Base-by-base conservation (phyloP, 2,797 vertebrate genomes). In the Clamator glandarius region DNA sequence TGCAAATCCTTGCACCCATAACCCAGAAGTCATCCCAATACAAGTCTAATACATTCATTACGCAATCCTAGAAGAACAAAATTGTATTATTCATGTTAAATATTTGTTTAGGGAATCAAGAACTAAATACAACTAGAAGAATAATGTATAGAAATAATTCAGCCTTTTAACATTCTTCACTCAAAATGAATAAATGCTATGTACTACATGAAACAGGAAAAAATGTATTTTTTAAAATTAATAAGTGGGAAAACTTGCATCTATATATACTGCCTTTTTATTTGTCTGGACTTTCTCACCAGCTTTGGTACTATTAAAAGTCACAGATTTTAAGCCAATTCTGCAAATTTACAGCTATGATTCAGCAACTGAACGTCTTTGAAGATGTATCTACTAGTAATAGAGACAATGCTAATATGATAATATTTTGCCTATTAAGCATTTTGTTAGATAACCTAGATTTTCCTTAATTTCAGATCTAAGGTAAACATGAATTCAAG, bases 391-490 rank as follows among this genome's bases (percentile, higher is more conserved):
- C 82, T 68, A 44, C 78, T 76, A 61, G 52, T 35, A 69, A 85
- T 42, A 69, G 9, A 59, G 87, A 81, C 75, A 90, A 90, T 21
- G 46, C 64, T 92, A 39, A 83, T 96, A 89, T 3, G 87, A 81
- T 76, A 96, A 92, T 89, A 97, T 92, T 95, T 90, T 96, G 92
- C 89, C 52, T 90, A 83, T 94, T 83, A 91, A 97, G 88, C 88
- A 96, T 92, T 96, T 95, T 74, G 44, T 95, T 96, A 96, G 86
- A 93, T 96, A 97, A 96, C 69, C 83, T 93, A 42, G 95, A 96
- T 96, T 95, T 96, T 93, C 62, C 76, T 91, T 92, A 58, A 90
- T 94, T 96, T 94, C 96, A 85, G 75, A 77, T 69, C 89, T 84
- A 81, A 84, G 58, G 66, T n/a, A 78, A 96, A 93, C 36, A 94